Evolutionary conservation across 2,888 invertebrate species (phyloP), one percentile per base, ranked within the genome.

Genomic region (Blastobasis adustella): DNA sequence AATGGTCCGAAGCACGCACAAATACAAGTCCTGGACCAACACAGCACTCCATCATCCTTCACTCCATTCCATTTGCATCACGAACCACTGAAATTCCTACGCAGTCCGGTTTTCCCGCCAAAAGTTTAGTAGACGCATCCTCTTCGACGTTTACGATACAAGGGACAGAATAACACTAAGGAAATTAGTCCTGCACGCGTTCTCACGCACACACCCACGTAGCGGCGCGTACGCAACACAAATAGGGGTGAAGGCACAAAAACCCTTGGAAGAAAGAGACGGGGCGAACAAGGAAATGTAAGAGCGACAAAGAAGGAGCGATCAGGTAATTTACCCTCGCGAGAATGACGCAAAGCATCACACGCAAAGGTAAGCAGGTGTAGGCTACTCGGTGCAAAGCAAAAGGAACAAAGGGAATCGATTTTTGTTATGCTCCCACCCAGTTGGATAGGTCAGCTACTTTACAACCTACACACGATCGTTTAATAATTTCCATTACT

Each of bases 241-340:
- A 79, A 76, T 81, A 82, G 81, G 87, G 85, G 85, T 81, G 79
- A 73, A 73, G 77, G 79, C 73, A 79, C 72, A 79, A 81, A 80
- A 81, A 77, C 73, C 73, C 75, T 68, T 23, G 23, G 23, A 23
- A 23, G 60, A 64, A 76, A 78, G 77, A 79, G 77, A 74, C 74
- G 72, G 65, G 61, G 63, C 62, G 62, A 62, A 65, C 51, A 70
- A 81, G 66, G 69, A 73, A 23, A 3, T 3, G 23, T 23, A 23
- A 23, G 23, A 23, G 23, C 23, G 23, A 23, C 82, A 66, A 73
- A 71, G 70, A 81, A 82, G 58, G 59, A 53, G 72, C 59, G 61
- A 74, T 71, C 74, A 79, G 77, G 81, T 79, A 81, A 71, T 76
- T 73, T 81, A 81, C 82, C 80, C 79, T 70, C 69, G 62, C 23